Evolutionary conservation across 2,797 vertebrate genomes (phyloP), one percentile per base, ranked within the genome.

Genomic region (Fistularia commersonii): DNA sequence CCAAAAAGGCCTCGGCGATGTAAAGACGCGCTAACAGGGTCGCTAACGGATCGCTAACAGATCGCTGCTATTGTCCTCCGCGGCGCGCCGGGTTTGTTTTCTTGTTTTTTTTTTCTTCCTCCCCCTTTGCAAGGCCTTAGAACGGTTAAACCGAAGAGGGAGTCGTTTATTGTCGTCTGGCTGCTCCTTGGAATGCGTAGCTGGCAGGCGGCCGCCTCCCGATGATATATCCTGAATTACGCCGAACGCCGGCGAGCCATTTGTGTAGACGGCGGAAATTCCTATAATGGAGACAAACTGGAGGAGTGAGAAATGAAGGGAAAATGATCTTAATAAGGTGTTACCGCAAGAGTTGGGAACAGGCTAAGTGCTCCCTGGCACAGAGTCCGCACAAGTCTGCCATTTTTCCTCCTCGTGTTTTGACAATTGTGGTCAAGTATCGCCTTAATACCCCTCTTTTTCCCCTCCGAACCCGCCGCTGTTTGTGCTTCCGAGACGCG

Each of bases 171-270:
- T 65, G 59, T 58, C 32, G 35, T 11, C 68, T 51, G 68, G 65
- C 71, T 76, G 77, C 77, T 78, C 64, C 62, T 73, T 63, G 64
- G 75, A 83, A 80, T 75, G 72, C n/a, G 62, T 73, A 81, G 73
- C 55, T 6, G 57, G 51, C 62, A 59, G 38, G 52, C 61, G 64
- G 62, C 79, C 63, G 61, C 54, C 38, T 73, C 77, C 66, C 67
- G 73, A 51, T 12, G 15, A 55, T 61, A 48, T 40, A 42, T 41
- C 77, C 41, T 77, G 73, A 74, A 69, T 82, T 82, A 81, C 77
- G 81, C 75, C 64, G 69, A 71, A 23, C 46, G 64, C 11, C 4
- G 63, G 39, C 48, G 43, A 60, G 56, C 32, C 11, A 58, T 67
- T 70, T 42, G 48, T 45, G 44, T 32, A 44, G 49, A 57, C 38